A percentile compares a stretch with the other conserved stretches of the same genome.
These are phyloP conservation scores for Hydropsyche betteni DNA, from an alignment of 2,888 invertebrate species.

Conservation along the genomic window DNA sequence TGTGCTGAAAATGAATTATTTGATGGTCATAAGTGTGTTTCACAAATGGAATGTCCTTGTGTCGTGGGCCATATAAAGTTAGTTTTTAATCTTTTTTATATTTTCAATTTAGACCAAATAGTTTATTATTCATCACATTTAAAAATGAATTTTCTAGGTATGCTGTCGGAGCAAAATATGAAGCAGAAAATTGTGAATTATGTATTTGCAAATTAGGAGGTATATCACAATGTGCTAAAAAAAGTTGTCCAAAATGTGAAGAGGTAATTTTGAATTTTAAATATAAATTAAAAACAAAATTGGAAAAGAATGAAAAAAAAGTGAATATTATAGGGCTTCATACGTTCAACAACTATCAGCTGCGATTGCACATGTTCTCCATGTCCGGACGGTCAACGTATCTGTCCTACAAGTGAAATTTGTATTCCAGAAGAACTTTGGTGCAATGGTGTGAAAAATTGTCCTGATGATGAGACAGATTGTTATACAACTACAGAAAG, in stretches of 20 bases:
- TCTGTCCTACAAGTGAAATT: conserved; percentile 78
- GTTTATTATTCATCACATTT: conserved; percentile 14
- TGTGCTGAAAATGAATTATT: conserved; percentile 64
- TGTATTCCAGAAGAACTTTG: conserved; percentile 76
- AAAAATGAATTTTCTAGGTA: conserved; percentile 63
- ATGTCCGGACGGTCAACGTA: conserved; percentile 71
- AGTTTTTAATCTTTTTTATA: conserved; percentile 53
- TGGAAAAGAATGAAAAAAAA: neutral
- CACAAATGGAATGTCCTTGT: conserved; percentile 80
- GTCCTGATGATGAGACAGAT: conserved; percentile 81
- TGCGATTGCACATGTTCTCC: conserved; percentile 80
- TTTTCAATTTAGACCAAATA: neutral
- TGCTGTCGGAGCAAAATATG: conserved; percentile 74
- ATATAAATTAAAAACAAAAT: neutral
- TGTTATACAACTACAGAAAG: conserved; percentile 60
- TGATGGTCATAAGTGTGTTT: conserved; percentile 79
- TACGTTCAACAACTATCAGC: conserved; percentile 67
- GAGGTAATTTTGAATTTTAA: conserved; percentile 56
- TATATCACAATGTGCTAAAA: conserved; percentile 73
- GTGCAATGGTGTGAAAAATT: conserved; percentile 85
- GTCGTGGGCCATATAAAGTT: conserved; percentile 72
- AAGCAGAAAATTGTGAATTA: conserved; percentile 77
- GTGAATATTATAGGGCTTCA: conserved; percentile 60
- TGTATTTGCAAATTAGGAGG: conserved; percentile 84
- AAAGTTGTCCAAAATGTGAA: conserved; percentile 73